Percentiles rank a stretch among this genome's conserved stretches.
Conservation (phyloP, 2,113 vertebrate species). For the Bufo gargarizans region DNA sequence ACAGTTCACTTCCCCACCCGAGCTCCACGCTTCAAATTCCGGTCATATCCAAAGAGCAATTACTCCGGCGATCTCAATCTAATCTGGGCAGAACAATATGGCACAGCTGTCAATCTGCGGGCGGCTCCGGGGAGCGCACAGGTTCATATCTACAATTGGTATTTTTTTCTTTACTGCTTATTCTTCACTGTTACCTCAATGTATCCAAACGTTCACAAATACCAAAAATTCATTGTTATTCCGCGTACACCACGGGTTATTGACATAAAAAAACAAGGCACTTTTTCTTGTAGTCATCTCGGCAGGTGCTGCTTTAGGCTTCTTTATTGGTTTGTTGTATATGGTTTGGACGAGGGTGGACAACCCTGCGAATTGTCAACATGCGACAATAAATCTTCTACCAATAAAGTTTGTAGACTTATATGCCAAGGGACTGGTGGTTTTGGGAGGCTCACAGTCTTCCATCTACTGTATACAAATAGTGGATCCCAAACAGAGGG, state of each 20-base stretch:
- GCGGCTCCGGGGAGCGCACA: background rate
- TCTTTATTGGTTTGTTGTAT: background rate
- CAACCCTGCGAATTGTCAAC: background rate
- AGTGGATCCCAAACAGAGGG: no score
- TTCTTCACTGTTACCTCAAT: conserved; percentile 3
- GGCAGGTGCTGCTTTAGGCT: background rate
- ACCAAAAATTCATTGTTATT: conserved; percentile 2
- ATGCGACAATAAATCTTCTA: background rate
- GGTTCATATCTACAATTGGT: background rate
- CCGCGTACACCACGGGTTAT: background rate
- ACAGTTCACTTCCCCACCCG: background rate
- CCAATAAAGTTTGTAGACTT: background rate
- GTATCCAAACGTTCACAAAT: background rate
- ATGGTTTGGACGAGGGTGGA: background rate
- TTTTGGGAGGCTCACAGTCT: no score
- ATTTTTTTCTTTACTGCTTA: conserved; percentile 9
- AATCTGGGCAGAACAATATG: conserved; percentile 52
- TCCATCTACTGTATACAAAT: no score
- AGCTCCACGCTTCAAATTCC: conserved; percentile 25
- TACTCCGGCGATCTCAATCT: conserved; percentile 50
- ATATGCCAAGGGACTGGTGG: no score
- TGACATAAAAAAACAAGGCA: conserved; percentile 1
- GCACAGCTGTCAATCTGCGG: conserved; percentile 26
- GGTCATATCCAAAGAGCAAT: conserved; percentile 49
- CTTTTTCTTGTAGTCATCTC: background rate